These are phyloP conservation scores for Quadriops clusia DNA, from an alignment of 2,888 invertebrate genomes.

Conservation along the genomic window DNA sequence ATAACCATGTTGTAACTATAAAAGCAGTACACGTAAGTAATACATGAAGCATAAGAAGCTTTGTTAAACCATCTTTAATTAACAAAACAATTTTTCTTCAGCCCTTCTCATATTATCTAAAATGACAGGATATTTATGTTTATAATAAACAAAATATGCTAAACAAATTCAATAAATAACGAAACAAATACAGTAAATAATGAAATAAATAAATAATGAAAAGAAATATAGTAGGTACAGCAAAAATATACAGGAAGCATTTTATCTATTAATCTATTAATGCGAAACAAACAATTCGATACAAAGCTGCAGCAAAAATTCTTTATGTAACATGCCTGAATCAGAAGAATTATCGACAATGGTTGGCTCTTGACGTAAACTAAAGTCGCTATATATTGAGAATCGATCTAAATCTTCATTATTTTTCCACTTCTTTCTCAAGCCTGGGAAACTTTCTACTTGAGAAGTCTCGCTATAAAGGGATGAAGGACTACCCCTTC, in stretches of 20 bases:
- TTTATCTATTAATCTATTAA: slow-evolving; percentile 7
- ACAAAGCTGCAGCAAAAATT: slow-evolving; percentile 1
- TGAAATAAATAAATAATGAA: slow-evolving; percentile 9
- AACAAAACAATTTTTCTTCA: slow-evolving; percentile 4
- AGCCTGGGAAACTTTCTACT: slow-evolving; percentile 25
- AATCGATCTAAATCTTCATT: slow-evolving; percentile 27
- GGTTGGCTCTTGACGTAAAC: no score
- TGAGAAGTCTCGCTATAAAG: slow-evolving; percentile 25
- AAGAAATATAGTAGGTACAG: neutral
- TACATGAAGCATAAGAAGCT: no score
- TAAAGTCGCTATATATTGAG: no score
- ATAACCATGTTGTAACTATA: no score
- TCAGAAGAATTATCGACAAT: slow-evolving; percentile 30
- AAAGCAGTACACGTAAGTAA: no score
- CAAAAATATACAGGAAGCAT: neutral
- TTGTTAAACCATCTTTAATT: no score
- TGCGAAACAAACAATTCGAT: no score
- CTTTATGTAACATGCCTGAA: slow-evolving; percentile 30
- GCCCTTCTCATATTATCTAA: neutral
- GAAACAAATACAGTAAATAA: slow-evolving; percentile 9
- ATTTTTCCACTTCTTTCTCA: slow-evolving; percentile 33
- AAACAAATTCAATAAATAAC: slow-evolving; percentile 5
- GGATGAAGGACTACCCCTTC: slow-evolving; percentile 16
- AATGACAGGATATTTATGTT: no score
- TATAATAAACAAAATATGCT: no score